Evolutionary conservation across 2,888 invertebrate species (phyloP), one percentile per base, ranked within the genome.

Genomic region (Ashinkailepas kermadecensis): DNA sequence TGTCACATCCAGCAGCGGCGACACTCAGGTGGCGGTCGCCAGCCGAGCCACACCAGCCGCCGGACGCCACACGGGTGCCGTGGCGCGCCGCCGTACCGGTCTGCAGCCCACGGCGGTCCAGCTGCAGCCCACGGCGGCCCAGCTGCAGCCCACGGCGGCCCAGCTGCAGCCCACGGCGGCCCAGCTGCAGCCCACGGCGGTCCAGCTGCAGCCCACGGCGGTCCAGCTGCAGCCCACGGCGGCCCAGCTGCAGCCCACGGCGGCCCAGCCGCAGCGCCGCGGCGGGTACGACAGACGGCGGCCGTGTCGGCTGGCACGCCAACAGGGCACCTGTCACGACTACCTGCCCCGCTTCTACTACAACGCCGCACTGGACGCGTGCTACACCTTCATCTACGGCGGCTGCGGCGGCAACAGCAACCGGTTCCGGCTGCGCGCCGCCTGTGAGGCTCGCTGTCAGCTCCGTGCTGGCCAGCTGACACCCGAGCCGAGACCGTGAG

Each of bases 351-450:
- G n/a, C 13, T 67, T 67, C 67, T 67, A 67, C 67, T 67, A 67
- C 67, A 67, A 67, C 67, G 25, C 25, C 25, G 67, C 23, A 12
- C 67, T 67, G 25, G 25, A 21, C 67, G 25, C 10, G 25, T 67
- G 67, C 67, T 67, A 13, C 67, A 13, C 23, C 12, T 84, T 84
- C 81, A 82, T 82, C 8, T 84, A 84, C 79, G 83, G 84, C 21
- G 83, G 84, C 11, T 84, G 84, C 65, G 80, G 56, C 21, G 84
- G 84, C 54, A 84, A 83, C 80, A 81, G 83, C 7, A 84, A 84
- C 81, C 80, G 84, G 39, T 84, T 84, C 83, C 80, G 78, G 15
- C 82, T 81, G 18, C 81, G 82, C 54, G 83, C 83, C 80, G 78
- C 81, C 8, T 84, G 84, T 67, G 84, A 84, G 81, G 81, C 82